Conservation (phyloP, 1,140 invertebrate species). For the Calliopsis andreniformis region DNA sequence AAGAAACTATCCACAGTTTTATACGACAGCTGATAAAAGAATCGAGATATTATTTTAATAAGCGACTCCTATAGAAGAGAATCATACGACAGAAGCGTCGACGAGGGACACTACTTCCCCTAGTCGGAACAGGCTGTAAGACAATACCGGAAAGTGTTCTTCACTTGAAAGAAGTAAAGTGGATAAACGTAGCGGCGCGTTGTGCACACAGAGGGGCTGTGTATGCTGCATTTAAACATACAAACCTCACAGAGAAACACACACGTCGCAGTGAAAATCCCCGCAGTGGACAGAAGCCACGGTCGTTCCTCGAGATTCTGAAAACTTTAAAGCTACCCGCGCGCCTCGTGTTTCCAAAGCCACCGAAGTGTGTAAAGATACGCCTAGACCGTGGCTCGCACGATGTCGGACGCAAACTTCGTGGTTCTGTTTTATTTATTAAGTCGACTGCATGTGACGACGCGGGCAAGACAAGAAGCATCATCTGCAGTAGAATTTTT, state of each 20-base stretch:
- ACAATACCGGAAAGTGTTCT: conserved; percentile 47
- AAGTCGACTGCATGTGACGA: conserved; percentile 18
- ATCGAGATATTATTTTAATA: neutral
- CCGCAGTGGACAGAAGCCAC: conserved; percentile 20
- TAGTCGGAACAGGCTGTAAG: conserved; percentile 23
- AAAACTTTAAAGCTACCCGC: conserved; percentile 24
- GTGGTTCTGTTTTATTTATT: conserved; percentile 63
- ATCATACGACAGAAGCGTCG: too few species aligned
- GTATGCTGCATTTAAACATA: conserved; percentile 26
- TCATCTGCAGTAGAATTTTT: too few species aligned
- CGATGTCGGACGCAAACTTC: neutral
- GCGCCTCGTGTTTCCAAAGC: neutral
- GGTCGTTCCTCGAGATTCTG: conserved; percentile 2
- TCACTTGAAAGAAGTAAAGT: conserved; percentile 27
- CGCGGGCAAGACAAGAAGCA: too few species aligned
- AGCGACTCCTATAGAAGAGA: neutral
- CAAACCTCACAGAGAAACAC: neutral
- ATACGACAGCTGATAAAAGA: neutral
- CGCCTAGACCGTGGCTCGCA: neutral
- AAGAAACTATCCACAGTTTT: neutral
- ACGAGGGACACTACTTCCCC: neutral
- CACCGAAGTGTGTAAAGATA: conserved; percentile 17
- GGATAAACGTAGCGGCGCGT: conserved; percentile 41
- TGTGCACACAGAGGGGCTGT: conserved; percentile 23
- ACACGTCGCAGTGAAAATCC: conserved; percentile 9